Percentiles rank a stretch among this genome's conserved stretches.
phyloP scores from a whole-genome alignment of 2,797 vertebrate genomes.

The Florisuga fusca region DNA sequence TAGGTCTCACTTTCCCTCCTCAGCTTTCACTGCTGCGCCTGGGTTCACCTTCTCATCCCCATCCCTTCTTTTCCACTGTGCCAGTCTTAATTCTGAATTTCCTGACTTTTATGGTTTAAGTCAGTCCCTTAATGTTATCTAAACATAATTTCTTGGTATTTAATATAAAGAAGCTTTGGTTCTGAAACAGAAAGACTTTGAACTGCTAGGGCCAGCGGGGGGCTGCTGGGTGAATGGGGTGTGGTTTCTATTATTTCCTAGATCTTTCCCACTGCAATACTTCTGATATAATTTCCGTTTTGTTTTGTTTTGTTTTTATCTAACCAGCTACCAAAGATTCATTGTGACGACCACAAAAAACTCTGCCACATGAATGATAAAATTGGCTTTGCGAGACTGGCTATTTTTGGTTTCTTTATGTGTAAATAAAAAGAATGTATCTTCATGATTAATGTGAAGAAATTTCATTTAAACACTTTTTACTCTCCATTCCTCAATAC shows the following conservation, averaged over 20 bases:
- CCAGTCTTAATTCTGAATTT: constrained; percentile 66
- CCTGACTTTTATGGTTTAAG: constrained; percentile 60
- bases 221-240: background rate
- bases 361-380: background rate
- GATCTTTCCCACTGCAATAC: constrained; percentile 30
- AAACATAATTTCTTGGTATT: constrained; percentile 62
- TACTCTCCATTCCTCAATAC: background rate
- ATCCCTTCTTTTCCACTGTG: background rate
- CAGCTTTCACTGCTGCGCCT: background rate
- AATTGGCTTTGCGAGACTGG: background rate
- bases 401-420: background rate
- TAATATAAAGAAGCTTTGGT: constrained; percentile 73
- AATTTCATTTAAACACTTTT: background rate
- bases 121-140: constrained; percentile 56
- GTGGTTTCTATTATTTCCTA: constrained; percentile 48
- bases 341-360: background rate
- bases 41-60: background rate
- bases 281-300: constrained; percentile 36
- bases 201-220: background rate
- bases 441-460: background rate
- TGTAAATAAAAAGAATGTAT: background rate
- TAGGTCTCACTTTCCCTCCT: background rate
- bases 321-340: constrained; percentile 4
- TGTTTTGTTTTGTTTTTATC: background rate
- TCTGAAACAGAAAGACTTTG: constrained; percentile 66